Conservation (phyloP, 2,113 vertebrate species). For the Crotalus helleri region DNA sequence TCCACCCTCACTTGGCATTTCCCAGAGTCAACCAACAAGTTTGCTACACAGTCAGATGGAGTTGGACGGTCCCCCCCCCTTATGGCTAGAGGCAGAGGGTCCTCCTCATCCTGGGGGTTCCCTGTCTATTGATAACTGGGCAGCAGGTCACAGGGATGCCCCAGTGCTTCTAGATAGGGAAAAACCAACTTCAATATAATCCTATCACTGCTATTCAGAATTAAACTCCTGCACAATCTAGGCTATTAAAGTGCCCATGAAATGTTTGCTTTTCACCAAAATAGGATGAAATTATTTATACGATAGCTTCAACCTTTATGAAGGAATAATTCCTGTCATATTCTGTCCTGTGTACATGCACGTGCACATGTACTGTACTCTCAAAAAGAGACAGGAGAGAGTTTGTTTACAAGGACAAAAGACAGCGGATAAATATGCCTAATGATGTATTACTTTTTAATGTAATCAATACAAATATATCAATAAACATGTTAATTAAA, state of each 20-base stretch:
- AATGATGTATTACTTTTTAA: background rate
- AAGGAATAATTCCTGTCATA: background rate
- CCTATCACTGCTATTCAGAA: background rate
- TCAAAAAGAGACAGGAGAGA: background rate
- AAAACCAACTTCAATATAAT: background rate
- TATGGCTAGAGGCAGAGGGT: background rate
- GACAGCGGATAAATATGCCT: background rate
- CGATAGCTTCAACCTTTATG: background rate
- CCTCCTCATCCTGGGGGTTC: background rate
- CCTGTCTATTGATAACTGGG: background rate
- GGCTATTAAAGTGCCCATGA: background rate
- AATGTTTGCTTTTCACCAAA: background rate
- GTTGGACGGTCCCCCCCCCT: background rate
- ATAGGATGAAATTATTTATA: background rate
- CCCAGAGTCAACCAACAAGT: background rate
- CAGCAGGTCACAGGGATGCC: background rate
- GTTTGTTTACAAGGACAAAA: background rate
- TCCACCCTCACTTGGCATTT: background rate
- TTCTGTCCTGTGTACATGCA: background rate
- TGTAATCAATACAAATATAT: background rate
- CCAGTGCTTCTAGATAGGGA: background rate
- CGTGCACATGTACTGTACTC: background rate
- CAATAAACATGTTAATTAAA: background rate
- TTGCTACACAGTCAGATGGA: background rate
- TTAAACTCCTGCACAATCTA: background rate